phyloP scores from a whole-genome alignment of 1,140 invertebrate genomes.

The Apis florea region DNA sequence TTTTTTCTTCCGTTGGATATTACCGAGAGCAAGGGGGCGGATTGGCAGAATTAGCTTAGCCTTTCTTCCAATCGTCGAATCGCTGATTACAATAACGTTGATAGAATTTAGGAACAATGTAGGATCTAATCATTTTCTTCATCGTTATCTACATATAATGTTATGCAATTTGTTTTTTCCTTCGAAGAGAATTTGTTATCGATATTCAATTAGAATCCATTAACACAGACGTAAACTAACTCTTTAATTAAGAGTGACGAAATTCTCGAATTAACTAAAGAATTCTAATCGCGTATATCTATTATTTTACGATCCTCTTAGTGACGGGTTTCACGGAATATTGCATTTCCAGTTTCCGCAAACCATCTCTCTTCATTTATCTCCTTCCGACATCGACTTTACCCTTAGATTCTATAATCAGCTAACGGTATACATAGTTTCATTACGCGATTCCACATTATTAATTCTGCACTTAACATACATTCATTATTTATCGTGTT shows the following conservation, averaged over 20 bases:
- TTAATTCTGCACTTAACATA: constrained; percentile 55
- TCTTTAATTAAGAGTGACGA: constrained; percentile 32
- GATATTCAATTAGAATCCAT: background rate
- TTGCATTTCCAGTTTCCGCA: constrained; percentile 68
- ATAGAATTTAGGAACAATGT: background rate
- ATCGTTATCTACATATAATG: background rate
- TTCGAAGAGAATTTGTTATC: background rate
- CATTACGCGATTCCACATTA: constrained; percentile 61
- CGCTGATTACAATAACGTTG: background rate
- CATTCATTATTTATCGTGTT: constrained; percentile 42
- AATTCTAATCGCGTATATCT: constrained; percentile 63
- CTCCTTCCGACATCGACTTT: constrained; percentile 66
- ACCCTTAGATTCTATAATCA: constrained; percentile 64
- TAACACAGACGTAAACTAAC: no score
- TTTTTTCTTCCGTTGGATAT: constrained; percentile 42
- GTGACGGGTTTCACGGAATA: constrained; percentile 64
- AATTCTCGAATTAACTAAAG: constrained; percentile 49
- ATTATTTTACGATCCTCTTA: constrained; percentile 59
- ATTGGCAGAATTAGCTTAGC: constrained; percentile 4
- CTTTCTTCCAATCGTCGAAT: background rate
- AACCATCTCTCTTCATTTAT: constrained; percentile 71
- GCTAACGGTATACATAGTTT: constrained; percentile 55
- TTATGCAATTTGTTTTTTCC: background rate
- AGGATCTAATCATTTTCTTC: background rate
- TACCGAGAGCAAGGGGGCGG: background rate